A percentile compares a stretch with the other conserved stretches of the same genome.
phyloP scores from a whole-genome alignment of 1,140 invertebrate species.

The Whitmania pigra region DNA sequence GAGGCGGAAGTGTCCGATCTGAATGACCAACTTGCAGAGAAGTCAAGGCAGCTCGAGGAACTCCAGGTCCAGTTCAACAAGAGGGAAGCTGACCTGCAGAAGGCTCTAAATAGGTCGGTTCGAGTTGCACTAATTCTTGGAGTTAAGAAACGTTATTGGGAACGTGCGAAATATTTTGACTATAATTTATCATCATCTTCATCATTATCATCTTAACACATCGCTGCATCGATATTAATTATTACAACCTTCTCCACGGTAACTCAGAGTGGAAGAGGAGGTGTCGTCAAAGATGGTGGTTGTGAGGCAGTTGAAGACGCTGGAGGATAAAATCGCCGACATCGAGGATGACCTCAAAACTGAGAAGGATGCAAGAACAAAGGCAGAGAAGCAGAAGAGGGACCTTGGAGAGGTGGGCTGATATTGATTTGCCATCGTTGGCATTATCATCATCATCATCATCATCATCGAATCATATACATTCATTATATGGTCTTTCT shows the following conservation, averaged over 20 bases:
- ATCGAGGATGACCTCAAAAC: conserved; percentile 87
- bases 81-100: conserved; percentile 82
- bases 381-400: conserved; percentile 83
- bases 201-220: not conserved
- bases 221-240: too few species aligned
- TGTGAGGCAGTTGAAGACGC: conserved; percentile 75
- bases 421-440: not conserved
- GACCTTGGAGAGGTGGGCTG: conserved; percentile 68
- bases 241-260: not conserved
- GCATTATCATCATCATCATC: too few species aligned
- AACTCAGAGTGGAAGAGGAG: conserved; percentile 53
- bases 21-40: conserved; percentile 81
- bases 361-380: conserved; percentile 71
- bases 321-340: conserved; percentile 61
- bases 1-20: conserved; percentile 64
- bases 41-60: conserved; percentile 67
- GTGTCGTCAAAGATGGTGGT: conserved; percentile 64
- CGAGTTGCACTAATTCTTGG: too few species aligned
- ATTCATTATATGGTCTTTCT: too few species aligned
- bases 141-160: too few species aligned
- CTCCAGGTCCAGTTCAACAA: conserved; percentile 77
- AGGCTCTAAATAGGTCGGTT: conserved; percentile 56
- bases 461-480: too few species aligned
- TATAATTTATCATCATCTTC: not conserved
- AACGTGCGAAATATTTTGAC: too few species aligned